These are phyloP conservation scores for Gastrophysa polygoni DNA, from an alignment of 2,888 invertebrate genomes.

Conservation along the genomic window DNA sequence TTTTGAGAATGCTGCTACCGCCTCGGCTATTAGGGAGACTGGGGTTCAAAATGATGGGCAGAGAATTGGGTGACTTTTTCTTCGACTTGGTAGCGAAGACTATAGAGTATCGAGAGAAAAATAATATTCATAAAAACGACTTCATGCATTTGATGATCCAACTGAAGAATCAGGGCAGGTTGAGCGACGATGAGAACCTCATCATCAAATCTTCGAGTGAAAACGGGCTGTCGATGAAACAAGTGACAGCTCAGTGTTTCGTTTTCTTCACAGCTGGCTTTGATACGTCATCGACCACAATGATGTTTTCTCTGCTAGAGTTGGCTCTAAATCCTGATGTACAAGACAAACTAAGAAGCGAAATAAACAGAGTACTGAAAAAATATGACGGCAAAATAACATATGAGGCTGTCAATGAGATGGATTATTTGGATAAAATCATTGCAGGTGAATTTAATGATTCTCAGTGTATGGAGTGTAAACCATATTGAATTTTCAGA, in stretches of 20 bases:
- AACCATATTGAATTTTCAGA: constrained; percentile 30
- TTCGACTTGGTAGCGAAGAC: constrained; percentile 43
- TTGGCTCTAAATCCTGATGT: constrained; percentile 37
- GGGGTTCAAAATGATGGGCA: no score
- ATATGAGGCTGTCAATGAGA: constrained; percentile 41
- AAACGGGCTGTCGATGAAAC: constrained; percentile 19
- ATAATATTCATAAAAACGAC: constrained; percentile 59
- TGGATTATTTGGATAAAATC: constrained; percentile 42
- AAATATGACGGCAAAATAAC: constrained; percentile 38
- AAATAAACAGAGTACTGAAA: constrained; percentile 34
- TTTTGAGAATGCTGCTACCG: constrained; percentile 43
- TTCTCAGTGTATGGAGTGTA: neutral
- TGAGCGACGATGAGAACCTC: constrained; percentile 32
- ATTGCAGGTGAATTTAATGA: constrained; percentile 33
- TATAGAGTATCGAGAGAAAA: constrained; percentile 57
- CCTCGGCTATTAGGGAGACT: constrained; percentile 35
- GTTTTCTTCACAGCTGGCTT: constrained; percentile 43
- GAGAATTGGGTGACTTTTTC: constrained; percentile 54
- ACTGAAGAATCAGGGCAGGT: constrained; percentile 54
- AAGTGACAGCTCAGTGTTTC: constrained; percentile 34
- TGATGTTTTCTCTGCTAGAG: constrained; percentile 42
- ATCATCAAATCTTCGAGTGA: constrained; percentile 15
- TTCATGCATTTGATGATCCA: constrained; percentile 63
- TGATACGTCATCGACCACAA: constrained; percentile 43
- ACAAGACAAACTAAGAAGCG: constrained; percentile 39